Base-by-base conservation (phyloP, 2,113 vertebrate genomes). In the Sorex fumeus region DNA sequence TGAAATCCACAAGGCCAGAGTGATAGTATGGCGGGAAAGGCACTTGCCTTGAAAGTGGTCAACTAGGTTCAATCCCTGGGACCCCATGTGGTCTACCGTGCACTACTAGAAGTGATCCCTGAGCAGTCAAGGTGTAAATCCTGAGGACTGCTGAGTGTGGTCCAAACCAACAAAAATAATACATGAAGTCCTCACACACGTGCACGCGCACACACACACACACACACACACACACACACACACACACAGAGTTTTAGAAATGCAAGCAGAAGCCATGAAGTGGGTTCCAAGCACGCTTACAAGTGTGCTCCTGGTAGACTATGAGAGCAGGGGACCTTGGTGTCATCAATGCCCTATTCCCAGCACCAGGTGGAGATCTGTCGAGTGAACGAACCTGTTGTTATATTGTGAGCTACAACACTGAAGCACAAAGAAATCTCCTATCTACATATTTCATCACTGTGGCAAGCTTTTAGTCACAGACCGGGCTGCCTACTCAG, bases 381-480 rank as follows among this genome's bases (percentile, higher is more conserved):
- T 84, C 64, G 80, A 87, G 72, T 75, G 23, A 88, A 66, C 47
- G 34, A 91, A 79, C n/a, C 45, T 84, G 88, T 72, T 86, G 36
- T 82, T 82, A 50, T 0, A 60, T 12, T 28, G 81, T 7, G 18
- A 86, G 40, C 43, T 86, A 36, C 15, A 88, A 21, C 64, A 94
- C 36, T 80, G 74, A 87, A 88, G 81, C 60, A 91, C 43, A 36
- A 18, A 60, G 40, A 74, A 69, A 80, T 88, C 53, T 23, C 36
- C 32, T 77, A 32, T 45, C 32, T 32, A 74, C 0, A 9, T 40
- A 72, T 79, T 77, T 74, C 28, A 2, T 74, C 66, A 78, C 45
- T 47, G 47, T 8, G 72, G 67, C 47, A 69, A 92, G 32, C 72
- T 43, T 88, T 84, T 79, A 50, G 62, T 36, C 32, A 75, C 11